Conservation (phyloP, 2,888 invertebrate genomes). For the Eremobia ochroleuca region DNA sequence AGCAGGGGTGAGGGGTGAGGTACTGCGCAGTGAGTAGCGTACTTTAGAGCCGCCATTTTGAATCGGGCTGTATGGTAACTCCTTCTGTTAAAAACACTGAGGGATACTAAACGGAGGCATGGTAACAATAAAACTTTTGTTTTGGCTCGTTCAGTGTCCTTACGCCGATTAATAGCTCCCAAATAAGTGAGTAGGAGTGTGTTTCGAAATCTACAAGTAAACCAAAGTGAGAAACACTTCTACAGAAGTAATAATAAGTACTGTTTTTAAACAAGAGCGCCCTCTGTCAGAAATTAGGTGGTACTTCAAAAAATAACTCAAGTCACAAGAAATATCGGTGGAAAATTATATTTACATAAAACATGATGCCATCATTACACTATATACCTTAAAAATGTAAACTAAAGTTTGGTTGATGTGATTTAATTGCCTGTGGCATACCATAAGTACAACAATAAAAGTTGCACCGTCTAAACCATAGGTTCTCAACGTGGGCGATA, state of each 20-base stretch:
- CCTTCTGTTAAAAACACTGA: neutral
- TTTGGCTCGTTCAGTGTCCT: neutral
- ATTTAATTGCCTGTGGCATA: constrained; percentile 1
- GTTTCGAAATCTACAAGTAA: neutral
- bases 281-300: constrained; percentile 47
- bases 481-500: neutral
- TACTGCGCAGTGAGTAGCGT: too few species aligned
- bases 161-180: neutral
- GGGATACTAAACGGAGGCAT: neutral
- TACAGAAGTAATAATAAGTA: neutral
- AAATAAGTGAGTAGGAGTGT: neutral
- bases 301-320: constrained; percentile 60
- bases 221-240: neutral
- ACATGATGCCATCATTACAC: constrained; percentile 46
- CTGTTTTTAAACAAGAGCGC: constrained; percentile 34
- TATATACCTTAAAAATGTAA: constrained; percentile 48
- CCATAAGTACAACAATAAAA: neutral
- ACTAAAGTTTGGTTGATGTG: neutral
- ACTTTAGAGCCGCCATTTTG: neutral
- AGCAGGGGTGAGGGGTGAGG: neutral
- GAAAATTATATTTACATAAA: constrained; percentile 63
- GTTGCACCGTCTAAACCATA: neutral
- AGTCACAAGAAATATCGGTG: constrained; percentile 63
- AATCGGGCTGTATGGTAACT: neutral
- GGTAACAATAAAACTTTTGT: neutral